Conservation (phyloP, 2,113 vertebrate species). For the Columbina picui region DNA sequence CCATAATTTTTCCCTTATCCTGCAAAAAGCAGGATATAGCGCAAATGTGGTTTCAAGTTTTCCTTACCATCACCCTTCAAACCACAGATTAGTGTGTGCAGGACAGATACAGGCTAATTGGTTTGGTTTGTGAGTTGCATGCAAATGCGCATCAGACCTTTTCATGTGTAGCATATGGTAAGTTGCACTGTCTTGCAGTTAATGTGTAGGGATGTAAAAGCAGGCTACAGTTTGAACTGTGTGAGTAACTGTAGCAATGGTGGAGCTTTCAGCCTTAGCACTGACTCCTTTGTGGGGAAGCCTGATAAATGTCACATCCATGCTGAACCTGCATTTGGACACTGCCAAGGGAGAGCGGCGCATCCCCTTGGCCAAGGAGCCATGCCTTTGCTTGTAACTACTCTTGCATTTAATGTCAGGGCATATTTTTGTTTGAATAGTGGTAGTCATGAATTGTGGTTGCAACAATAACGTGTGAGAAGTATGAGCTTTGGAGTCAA, state of each 20-base stretch:
- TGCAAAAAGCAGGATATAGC: not conserved
- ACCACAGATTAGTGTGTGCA: not conserved
- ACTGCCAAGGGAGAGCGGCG: not conserved
- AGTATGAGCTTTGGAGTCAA: not conserved
- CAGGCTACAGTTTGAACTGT: not conserved
- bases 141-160: not conserved
- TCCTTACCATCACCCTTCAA: not conserved
- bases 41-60: not conserved
- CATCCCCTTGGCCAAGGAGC: not conserved
- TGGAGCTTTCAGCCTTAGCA: not conserved
- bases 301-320: not conserved
- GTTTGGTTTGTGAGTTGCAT: not conserved
- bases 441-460: not conserved
- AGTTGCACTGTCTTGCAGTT: not conserved
- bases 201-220: not conserved
- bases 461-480: not conserved
- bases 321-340: fast-evolving
- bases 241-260: not conserved
- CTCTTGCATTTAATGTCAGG: not conserved
- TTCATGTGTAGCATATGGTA: not conserved
- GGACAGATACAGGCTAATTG: not conserved
- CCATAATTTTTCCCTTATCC: not conserved
- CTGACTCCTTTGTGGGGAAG: not conserved
- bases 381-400: not conserved
- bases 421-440: not conserved